Conservation (phyloP, 1,140 invertebrate genomes). For the Calliopsis andreniformis region DNA sequence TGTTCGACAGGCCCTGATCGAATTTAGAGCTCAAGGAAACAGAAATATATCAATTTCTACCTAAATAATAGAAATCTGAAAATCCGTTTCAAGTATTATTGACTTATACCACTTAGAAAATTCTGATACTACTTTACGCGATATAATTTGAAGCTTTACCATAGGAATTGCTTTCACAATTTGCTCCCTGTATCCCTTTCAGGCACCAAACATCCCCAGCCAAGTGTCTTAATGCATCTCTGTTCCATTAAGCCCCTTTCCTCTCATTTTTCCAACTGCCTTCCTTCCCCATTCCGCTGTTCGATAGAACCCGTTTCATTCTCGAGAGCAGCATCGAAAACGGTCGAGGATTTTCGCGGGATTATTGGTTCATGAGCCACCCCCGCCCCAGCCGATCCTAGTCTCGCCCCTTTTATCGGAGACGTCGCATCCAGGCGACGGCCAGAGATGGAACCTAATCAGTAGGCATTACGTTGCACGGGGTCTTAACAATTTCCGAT, state of each 20-base stretch:
- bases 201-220: constrained; percentile 3
- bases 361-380: constrained; percentile 64
- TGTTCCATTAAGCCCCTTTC: constrained; percentile 45
- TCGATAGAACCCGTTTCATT: constrained; percentile 37
- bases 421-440: constrained; percentile 26
- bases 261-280: neutral
- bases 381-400: neutral
- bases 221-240: constrained; percentile 24
- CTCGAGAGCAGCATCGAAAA: constrained; percentile 39
- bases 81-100: too few relatives aligned
- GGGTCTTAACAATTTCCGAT: constrained; percentile 49
- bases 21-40: too few relatives aligned
- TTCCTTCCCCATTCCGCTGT: neutral
- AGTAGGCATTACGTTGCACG: constrained; percentile 39
- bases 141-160: too few relatives aligned
- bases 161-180: too few relatives aligned
- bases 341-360: constrained; percentile 56
- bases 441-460: constrained; percentile 44
- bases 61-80: too few relatives aligned
- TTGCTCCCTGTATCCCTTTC: too few relatives aligned
- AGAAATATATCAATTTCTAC: too few relatives aligned
- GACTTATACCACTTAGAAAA: too few relatives aligned
- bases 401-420: constrained; percentile 24
- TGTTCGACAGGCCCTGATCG: too few relatives aligned
- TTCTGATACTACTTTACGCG: too few relatives aligned